A percentile compares a stretch with the other conserved stretches of the same genome.
These are phyloP conservation scores for Phyllotreta striolata DNA, from an alignment of 2,888 invertebrate genomes.

Conservation along the genomic window DNA sequence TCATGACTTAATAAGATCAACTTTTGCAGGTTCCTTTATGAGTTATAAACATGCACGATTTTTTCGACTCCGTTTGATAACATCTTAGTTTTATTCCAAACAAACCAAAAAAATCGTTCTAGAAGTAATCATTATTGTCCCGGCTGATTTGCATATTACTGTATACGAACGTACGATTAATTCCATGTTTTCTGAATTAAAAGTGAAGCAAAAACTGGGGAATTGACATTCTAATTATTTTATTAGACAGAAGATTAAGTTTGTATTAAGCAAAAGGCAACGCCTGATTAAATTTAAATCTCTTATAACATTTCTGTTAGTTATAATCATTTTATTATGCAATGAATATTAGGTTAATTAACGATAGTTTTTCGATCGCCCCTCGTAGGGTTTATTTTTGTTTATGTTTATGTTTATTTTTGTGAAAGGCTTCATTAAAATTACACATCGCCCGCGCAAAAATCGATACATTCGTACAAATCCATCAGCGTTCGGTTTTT, in stretches of 20 bases:
- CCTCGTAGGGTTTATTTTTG: no score
- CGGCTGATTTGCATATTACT: conserved; percentile 31
- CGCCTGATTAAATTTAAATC: neutral
- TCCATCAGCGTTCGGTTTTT: no score
- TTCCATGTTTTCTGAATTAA: conserved; percentile 11
- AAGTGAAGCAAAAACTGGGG: conserved; percentile 15
- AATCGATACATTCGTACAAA: no score
- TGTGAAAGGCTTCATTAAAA: no score
- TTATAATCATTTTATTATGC: no score
- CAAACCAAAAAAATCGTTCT: neutral
- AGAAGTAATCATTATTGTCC: conserved; percentile 13
- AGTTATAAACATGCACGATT: conserved; percentile 17
- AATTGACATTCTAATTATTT: conserved; percentile 13
- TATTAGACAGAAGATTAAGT: conserved; percentile 11
- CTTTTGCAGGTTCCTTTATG: conserved; percentile 21
- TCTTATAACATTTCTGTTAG: no score
- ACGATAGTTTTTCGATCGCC: no score
- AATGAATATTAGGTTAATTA: no score
- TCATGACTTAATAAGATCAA: conserved; percentile 26
- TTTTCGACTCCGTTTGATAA: conserved; percentile 10
- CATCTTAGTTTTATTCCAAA: conserved; percentile 2
- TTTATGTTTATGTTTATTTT: no score
- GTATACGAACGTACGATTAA: conserved; percentile 18
- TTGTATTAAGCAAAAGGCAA: neutral
- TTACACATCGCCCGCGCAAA: no score